These are phyloP conservation scores for Labia minor DNA, from an alignment of 2,888 invertebrate species.

Conservation along the genomic window DNA sequence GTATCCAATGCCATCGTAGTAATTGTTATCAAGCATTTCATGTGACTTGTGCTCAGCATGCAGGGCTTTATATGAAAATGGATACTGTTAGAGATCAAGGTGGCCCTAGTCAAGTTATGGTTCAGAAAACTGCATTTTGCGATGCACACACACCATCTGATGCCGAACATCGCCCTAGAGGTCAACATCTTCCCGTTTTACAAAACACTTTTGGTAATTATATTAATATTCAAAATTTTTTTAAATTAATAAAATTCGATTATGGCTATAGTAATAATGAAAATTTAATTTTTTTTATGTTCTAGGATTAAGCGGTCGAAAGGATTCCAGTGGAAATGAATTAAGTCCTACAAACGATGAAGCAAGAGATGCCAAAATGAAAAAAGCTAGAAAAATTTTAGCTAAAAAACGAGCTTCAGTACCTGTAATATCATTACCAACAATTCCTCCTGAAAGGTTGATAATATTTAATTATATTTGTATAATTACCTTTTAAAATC, in stretches of 20 bases:
- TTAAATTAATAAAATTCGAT: not conserved
- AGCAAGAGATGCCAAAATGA: conserved; percentile 74
- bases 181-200: conserved; percentile 33
- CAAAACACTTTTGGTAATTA: not conserved
- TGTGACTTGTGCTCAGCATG: conserved; percentile 97
- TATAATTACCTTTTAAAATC: not conserved
- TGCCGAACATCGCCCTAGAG: conserved; percentile 36
- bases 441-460: conserved; percentile 64
- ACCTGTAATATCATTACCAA: conserved; percentile 87
- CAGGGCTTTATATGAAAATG: conserved; percentile 92
- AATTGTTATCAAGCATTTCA: conserved; percentile 97
- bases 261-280: conserved; percentile 37
- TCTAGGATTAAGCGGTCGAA: not conserved
- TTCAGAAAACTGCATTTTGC: conserved; percentile 93
- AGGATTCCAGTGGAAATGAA: conserved; percentile 44
- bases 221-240: not conserved
- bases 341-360: conserved; percentile 74
- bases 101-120: conserved; percentile 57
- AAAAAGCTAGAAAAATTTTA: conserved; percentile 73
- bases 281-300: no score
- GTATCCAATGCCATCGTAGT: conserved; percentile 94
- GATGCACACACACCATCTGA: conserved; percentile 81
- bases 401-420: conserved; percentile 82
- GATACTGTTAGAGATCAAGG: conserved; percentile 63
- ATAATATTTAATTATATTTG: no score